phyloP scores from a whole-genome alignment of 2,113 vertebrate species.

The Myxocyprinus asiaticus region DNA sequence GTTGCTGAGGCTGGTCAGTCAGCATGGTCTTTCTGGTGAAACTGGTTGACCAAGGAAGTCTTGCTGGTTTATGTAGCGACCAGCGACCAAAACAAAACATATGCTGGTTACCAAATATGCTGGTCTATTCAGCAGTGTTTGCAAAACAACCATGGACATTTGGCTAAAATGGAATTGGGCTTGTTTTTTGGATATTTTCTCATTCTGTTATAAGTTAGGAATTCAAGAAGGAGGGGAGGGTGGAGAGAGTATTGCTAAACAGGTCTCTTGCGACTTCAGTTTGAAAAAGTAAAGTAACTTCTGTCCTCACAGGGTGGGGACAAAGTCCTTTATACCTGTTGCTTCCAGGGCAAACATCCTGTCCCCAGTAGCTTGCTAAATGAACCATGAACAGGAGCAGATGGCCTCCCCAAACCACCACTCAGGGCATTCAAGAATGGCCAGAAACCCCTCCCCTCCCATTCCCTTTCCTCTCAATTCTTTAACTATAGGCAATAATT shows the following conservation, averaged over 20 bases:
- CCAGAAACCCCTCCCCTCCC: constrained; percentile 61
- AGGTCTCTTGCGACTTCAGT: constrained; percentile 35
- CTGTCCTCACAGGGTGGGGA: constrained; percentile 25
- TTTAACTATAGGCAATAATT: constrained; percentile 59
- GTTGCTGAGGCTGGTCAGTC: too few relatives aligned
- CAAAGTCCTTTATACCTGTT: constrained; percentile 69
- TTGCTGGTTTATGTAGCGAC: too few relatives aligned
- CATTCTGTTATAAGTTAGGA: not conserved
- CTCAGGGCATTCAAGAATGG: constrained; percentile 53
- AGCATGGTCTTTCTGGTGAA: too few relatives aligned
- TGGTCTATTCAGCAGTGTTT: too few relatives aligned
- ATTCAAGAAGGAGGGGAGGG: constrained; percentile 8
- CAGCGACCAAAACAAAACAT: too few relatives aligned
- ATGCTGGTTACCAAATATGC: too few relatives aligned
- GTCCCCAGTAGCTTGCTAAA: constrained; percentile 66
- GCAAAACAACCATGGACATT: not conserved
- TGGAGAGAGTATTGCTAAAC: not conserved
- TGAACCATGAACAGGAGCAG: constrained; percentile 76
- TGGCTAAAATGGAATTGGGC: not conserved
- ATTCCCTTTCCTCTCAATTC: constrained; percentile 56
- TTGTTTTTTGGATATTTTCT: not conserved
- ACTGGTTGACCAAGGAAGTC: too few relatives aligned
- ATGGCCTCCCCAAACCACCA: constrained; percentile 61
- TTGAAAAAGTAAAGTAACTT: constrained; percentile 38
- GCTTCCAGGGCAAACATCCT: constrained; percentile 64